Conservation (phyloP, 2,888 invertebrate species). For the Coenonympha arcania region DNA sequence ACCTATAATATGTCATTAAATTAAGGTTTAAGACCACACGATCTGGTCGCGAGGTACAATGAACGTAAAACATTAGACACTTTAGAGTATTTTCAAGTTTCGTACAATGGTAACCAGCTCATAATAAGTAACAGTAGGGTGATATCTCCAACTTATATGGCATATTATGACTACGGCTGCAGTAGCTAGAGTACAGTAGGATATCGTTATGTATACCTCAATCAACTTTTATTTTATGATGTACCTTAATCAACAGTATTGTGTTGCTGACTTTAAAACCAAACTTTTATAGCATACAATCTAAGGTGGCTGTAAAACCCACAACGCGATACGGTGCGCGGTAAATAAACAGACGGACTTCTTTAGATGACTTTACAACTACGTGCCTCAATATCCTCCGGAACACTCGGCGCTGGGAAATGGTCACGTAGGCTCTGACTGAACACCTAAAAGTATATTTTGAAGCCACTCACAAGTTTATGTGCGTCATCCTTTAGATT, state of each 20-base stretch:
- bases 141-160: too few species aligned
- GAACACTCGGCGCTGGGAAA: neutral
- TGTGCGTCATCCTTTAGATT: neutral
- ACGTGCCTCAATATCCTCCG: conserved; percentile 6
- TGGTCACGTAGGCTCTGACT: neutral
- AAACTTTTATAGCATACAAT: neutral
- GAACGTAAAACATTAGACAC: too few species aligned
- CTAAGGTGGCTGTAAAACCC: neutral
- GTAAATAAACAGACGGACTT: conserved; percentile 16
- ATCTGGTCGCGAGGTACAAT: too few species aligned
- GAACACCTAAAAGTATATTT: neutral
- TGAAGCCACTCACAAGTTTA: neutral
- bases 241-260: neutral
- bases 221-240: too few species aligned
- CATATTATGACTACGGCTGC: too few species aligned
- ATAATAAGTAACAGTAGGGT: too few species aligned
- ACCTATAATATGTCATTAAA: too few species aligned
- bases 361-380: conserved; percentile 12
- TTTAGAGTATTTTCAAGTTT: too few species aligned
- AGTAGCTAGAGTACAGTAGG: too few species aligned
- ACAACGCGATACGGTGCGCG: conserved; percentile 5
- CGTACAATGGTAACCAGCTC: too few species aligned
- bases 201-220: too few species aligned
- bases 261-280: neutral
- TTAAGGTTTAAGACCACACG: too few species aligned